phyloP scores from a whole-genome alignment of 2,888 invertebrate species.

The Pristionchus exspectatus region DNA sequence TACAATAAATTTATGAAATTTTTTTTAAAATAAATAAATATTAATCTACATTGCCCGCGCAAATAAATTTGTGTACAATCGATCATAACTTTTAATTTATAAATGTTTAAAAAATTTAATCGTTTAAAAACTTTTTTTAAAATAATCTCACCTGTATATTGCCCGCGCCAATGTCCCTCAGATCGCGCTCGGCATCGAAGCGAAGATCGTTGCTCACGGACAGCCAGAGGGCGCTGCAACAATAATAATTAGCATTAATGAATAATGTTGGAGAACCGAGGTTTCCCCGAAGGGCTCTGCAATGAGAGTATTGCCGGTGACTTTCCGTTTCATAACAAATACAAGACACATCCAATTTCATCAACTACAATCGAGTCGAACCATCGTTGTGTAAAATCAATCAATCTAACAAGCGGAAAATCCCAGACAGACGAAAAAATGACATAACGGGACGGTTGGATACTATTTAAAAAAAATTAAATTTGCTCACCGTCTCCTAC shows the following conservation, averaged over 20 bases:
- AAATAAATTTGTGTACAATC: too few relatives aligned
- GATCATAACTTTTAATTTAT: too few relatives aligned
- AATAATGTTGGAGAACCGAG: neutral
- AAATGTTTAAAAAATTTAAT: too few relatives aligned
- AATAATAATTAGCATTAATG: neutral
- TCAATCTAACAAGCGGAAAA: too few relatives aligned
- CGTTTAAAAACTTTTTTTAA: too few relatives aligned
- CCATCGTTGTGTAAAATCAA: neutral
- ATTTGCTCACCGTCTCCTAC: slow-evolving; percentile 89
- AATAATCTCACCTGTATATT: slow-evolving; percentile 83
- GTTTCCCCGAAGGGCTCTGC: too few relatives aligned
- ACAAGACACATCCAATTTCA: neutral
- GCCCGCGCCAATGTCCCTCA: slow-evolving; percentile 93
- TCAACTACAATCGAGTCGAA: neutral
- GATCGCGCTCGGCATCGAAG: slow-evolving; percentile 96
- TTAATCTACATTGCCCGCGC: too few relatives aligned
- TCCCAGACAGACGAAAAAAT: too few relatives aligned
- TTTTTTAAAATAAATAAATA: neutral
- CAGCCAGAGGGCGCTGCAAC: slow-evolving; percentile 64
- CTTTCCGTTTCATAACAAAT: neutral
- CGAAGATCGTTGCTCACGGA: slow-evolving; percentile 98
- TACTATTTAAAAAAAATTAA: neutral
- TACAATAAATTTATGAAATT: too few relatives aligned
- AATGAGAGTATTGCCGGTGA: neutral
- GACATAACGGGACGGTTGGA: too few relatives aligned